phyloP scores from a whole-genome alignment of 2,113 vertebrate genomes.

The Mus spicilegus region DNA sequence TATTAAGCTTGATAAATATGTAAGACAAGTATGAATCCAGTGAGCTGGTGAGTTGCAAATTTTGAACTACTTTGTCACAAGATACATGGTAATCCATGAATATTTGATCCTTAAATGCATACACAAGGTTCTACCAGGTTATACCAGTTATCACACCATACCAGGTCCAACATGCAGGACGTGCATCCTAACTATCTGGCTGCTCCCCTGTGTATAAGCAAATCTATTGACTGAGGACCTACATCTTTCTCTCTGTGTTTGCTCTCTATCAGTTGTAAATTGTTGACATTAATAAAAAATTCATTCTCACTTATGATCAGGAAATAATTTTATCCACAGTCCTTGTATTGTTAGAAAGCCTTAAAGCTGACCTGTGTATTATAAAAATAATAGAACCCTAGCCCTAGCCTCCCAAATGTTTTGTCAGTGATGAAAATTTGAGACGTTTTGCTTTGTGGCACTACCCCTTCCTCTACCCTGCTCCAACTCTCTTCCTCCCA shows the following conservation, averaged over 20 bases:
- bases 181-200: background rate
- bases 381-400: background rate
- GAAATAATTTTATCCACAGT: background rate
- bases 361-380: background rate
- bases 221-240: background rate
- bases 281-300: background rate
- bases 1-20: background rate
- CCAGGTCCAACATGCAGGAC: background rate
- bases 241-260: background rate
- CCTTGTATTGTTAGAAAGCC: background rate
- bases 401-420: background rate
- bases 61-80: background rate
- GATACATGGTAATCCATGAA: background rate
- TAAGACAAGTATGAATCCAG: background rate
- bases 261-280: background rate
- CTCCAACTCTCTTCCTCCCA: background rate
- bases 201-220: rapidly evolving
- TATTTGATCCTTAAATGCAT: background rate
- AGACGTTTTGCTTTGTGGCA: background rate
- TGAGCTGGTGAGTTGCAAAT: background rate
- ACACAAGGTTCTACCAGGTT: background rate
- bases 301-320: background rate
- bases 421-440: background rate
- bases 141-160: background rate
- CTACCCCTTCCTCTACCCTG: background rate